Evolutionary conservation across 2,113 vertebrate species (phyloP).

Genomic region (Paraplagusia blochii): DNA sequence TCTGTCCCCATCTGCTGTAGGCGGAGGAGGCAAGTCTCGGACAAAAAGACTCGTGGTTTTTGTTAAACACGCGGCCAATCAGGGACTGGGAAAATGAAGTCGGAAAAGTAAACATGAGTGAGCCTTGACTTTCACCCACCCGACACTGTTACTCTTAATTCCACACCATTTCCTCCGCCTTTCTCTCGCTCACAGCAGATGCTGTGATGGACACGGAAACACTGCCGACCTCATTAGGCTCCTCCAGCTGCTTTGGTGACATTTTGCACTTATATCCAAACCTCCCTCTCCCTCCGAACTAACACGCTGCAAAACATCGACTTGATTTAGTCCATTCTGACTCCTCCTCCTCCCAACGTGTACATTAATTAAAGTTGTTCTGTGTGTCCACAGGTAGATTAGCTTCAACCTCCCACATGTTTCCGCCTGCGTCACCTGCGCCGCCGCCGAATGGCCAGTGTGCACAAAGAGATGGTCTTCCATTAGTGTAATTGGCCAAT

Average conservation of each 20-base stretch:
- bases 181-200: conserved; percentile 6
- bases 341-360: conserved; percentile 28
- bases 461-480: conserved; percentile 58
- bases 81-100: not conserved
- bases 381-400: conserved; percentile 22
- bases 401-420: conserved; percentile 42
- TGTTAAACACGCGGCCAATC: conserved; percentile 6
- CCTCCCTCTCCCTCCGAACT: conserved; percentile 14
- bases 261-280: conserved; percentile 51
- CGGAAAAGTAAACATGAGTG: not conserved
- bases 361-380: conserved; percentile 48
- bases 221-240: conserved; percentile 56
- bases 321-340: conserved; percentile 59
- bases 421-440: conserved; percentile 21
- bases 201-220: conserved; percentile 40
- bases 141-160: conserved; percentile 42
- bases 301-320: conserved; percentile 25
- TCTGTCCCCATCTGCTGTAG: conserved; percentile 33
- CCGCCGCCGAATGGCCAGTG: conserved; percentile 23
- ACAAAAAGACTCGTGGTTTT: not conserved
- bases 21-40: not conserved
- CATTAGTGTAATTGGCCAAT: conserved; percentile 69
- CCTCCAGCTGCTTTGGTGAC: conserved; percentile 60
- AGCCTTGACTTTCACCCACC: conserved; percentile 5
- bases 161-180: conserved; percentile 39